Evolutionary conservation across 2,888 invertebrate genomes (phyloP), one percentile per base, ranked within the genome.

Genomic region (Villa cingulata): DNA sequence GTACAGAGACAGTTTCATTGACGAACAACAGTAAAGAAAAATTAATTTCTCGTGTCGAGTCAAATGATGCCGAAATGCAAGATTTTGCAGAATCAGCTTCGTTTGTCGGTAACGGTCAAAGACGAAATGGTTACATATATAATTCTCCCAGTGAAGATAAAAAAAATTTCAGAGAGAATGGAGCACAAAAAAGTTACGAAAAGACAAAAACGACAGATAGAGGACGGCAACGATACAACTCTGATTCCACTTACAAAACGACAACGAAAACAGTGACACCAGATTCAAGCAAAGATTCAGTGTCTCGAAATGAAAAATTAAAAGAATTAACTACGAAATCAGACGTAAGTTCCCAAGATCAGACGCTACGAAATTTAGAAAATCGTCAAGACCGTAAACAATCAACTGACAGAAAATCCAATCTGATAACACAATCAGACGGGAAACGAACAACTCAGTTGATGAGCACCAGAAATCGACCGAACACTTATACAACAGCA

Each of bases 51-150:
- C 37, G 27, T 18, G 9, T 36, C 15, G 42, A 45, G n/a, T 18
- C 43, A 3, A 48, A 42, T 32, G 52, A 52, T n/a, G 15, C 37
- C 51, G 83, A 86, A 64, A 75, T 76, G 59, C 85, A 85, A 62
- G 74, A 81, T 2, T 75, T 81, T 0, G 84, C 86, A 10, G 87
- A 87, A 65, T 80, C 82, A 9, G 82, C 83, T 0, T 84, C 86
- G 0, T 86, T 87, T 60, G 78, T 67, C 5, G 59, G 53, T 23
- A 49, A 44, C 17, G 41, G 43, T 37, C 49, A 34, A n/a, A 20
- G 51, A 19, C 16, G 48, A 52, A 36, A 64, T 60, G 56, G 57
- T 29, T 49, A 63, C 58, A 48, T 69, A 59, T 58, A 55, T 18
- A 53, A 52, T 19, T 23, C 42, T 12, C 42, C 49, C 12, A 20